Base-by-base conservation (phyloP, 2,113 vertebrate genomes). In the Engraulis encrasicolus region DNA sequence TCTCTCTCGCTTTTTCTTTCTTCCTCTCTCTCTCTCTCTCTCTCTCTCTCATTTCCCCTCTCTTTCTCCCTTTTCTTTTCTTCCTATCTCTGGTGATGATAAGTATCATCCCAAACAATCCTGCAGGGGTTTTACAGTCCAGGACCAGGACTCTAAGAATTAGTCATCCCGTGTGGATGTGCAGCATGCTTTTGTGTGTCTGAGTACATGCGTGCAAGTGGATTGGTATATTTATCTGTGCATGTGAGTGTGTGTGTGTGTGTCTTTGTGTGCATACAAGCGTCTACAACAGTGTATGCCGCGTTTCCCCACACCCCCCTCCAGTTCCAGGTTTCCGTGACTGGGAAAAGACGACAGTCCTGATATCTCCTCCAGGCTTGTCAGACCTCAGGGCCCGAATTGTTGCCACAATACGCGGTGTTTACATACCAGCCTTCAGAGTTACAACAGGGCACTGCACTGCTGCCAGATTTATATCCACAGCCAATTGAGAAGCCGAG, bases 401-500 rank as follows among this genome's bases (percentile, higher is more conserved):
- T 50, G 79, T 90, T 91, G 91, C 89, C 84, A 90, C 88, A 89
- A 90, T n/a, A 86, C 84, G 83, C 49, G 87, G 85, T 91, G 90
- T 94, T 94, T 93, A 91, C 91, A 88, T 88, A 85, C 84, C 90
- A 85, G 88, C 78, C 87, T 88, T 58, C 81, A 90, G 90, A 93
- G 86, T 90, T 88, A 82, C 85, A 86, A 86, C 81, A 83, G 66
- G 27, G 66, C 66, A 66, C 78, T 87, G 88, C n/a, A n/a, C n/a
- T n/a, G 89, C 87, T 89, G 91, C 90, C 88, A 52, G 88, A 93
- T 92, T 82, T 80, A 83, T 91, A 74, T 87, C 89, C 74, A 36
- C 89, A 90, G 91, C 93, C 91, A 95, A 94, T 94, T 93, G 93
- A 94, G 93, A 89, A 93, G 88, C 90, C 91, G 90, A 91, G 91